phyloP scores from a whole-genome alignment of 2,113 vertebrate genomes.

The Nothoprocta perdicaria region DNA sequence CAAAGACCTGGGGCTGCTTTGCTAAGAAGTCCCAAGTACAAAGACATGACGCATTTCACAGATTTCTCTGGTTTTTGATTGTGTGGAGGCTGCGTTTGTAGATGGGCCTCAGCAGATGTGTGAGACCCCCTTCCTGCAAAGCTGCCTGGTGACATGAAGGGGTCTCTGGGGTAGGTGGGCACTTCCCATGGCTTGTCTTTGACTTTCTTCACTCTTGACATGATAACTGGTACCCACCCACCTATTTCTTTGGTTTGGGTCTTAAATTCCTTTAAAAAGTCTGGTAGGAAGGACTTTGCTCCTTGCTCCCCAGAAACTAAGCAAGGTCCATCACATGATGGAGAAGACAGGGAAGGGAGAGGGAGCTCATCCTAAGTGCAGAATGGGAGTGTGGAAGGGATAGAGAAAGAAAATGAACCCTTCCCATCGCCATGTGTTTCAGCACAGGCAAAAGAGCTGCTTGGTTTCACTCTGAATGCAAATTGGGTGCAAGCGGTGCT shows the following conservation, averaged over 20 bases:
- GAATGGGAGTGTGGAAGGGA: background rate
- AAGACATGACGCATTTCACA: background rate
- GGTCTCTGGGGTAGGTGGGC: background rate
- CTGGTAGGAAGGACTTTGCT: background rate
- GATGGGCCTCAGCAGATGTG: background rate
- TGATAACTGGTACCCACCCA: background rate
- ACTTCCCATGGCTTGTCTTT: background rate
- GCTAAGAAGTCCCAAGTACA: background rate
- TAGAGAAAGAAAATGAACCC: accelerated
- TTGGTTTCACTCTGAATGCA: background rate
- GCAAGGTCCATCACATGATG: accelerated
- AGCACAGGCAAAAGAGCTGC: accelerated
- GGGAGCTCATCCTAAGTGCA: accelerated
- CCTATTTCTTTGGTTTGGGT: background rate
- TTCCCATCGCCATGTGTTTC: accelerated
- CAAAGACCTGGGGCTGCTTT: background rate
- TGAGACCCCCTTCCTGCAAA: background rate
- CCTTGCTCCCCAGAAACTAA: accelerated
- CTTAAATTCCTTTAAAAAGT: background rate
- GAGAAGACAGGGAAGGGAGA: background rate
- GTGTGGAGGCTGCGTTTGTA: background rate
- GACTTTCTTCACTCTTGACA: background rate
- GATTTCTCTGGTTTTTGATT: accelerated
- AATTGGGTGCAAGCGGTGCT: background rate
- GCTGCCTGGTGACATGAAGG: background rate